These are phyloP conservation scores for Drosophila maculinotata DNA, from an alignment of 2,888 invertebrate species.

Conservation along the genomic window DNA sequence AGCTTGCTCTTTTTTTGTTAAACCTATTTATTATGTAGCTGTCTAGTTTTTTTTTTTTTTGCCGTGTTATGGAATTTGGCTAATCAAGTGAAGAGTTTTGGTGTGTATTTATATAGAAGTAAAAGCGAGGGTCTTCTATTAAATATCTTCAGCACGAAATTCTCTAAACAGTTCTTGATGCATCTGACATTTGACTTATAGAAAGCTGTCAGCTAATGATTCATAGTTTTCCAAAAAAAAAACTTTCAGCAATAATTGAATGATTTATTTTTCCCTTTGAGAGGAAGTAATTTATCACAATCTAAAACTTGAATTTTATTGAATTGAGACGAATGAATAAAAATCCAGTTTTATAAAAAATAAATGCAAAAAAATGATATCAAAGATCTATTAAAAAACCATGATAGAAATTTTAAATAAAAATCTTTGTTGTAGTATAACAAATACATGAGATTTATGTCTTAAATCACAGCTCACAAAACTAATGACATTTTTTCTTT, in stretches of 20 bases:
- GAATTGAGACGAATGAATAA: not conserved
- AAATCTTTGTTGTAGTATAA: not conserved
- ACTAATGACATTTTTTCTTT: not conserved
- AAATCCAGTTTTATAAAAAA: not conserved
- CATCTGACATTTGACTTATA: conserved; percentile 1
- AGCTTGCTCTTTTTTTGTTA: conserved; percentile 32
- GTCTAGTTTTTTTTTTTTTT: conserved; percentile 23
- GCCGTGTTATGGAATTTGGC: conserved; percentile 53
- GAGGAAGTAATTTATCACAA: conserved; percentile 43
- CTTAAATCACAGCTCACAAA: not conserved
- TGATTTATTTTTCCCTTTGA: conserved; percentile 17
- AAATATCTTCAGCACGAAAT: too few relatives aligned
- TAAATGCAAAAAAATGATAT: not conserved
- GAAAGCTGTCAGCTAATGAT: conserved; percentile 23
- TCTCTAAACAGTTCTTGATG: not conserved
- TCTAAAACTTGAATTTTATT: conserved; percentile 8
- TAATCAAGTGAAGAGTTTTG: conserved; percentile 65
- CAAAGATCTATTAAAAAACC: not conserved
- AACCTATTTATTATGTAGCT: conserved; percentile 60
- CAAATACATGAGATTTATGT: not conserved
- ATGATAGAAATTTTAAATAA: not conserved
- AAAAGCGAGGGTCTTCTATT: not conserved
- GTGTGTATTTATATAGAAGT: not conserved
- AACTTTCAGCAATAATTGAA: conserved; percentile 18
- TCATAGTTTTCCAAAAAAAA: conserved; percentile 18